Evolutionary conservation across 1,140 invertebrate genomes (phyloP), one percentile per base, ranked within the genome.

Genomic region (Aphelenchoides fujianensis): DNA sequence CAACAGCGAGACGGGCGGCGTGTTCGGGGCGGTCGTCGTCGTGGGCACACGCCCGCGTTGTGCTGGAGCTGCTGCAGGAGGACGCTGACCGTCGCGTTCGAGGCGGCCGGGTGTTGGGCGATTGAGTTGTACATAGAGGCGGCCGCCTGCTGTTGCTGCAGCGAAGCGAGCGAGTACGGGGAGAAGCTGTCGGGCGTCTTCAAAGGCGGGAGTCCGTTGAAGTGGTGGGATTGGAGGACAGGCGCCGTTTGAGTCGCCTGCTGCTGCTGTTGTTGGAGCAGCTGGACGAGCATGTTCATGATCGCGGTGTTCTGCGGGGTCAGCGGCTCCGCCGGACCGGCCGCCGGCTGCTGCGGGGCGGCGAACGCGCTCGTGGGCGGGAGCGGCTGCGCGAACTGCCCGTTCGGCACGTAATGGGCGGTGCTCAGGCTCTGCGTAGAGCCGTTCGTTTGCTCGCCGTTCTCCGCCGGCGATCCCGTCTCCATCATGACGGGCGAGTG

Each of bases 401-500:
- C 64, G n/a, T 54, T 34, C 35, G 35, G 19, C 9, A 31, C 1
- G 48, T 69, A 57, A 35, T 31, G n/a, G 61, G n/a, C 48, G 27
- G 19, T 72, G 71, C 52, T 74, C 27, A 12, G 0, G 62, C 28
- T 72, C 27, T 72, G 35, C 31, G 30, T 71, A 2, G n/a, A 19
- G n/a, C 9, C 12, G 34, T 7, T 72, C n/a, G n/a, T n/a, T n/a
- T 72, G 63, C 3, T 78, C 31, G 28, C 35, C n/a, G 48, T 72
- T 72, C 57, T 71, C 23, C n/a, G 73, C 12, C 30, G 41, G 9
- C 62, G 70, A 41, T 63, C 12, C 32, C 5, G 74, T 75, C 23
- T 76, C 74, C 74, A 78, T 77, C 9, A 76, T 28, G 27, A 76
- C 68, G n/a, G 74, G 74, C 2, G 74, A 76, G 30, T 79, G 79